A percentile compares a stretch with the other conserved stretches of the same genome.
phyloP scores from a whole-genome alignment of 2,888 invertebrate genomes.

The Philonicus albiceps region DNA sequence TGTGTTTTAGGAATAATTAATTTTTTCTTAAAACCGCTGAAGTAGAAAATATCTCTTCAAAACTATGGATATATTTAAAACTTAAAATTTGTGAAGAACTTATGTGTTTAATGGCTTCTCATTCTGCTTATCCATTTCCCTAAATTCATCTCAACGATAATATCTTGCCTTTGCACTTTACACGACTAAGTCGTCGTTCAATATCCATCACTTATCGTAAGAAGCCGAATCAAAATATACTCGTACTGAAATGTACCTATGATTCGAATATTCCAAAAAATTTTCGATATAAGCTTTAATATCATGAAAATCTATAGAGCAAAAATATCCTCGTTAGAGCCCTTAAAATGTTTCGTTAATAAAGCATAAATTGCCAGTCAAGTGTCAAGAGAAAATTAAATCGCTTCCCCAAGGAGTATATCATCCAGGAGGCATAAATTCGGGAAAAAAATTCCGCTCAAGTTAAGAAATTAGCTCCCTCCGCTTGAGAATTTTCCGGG shows the following conservation, averaged over 20 bases:
- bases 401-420: constrained; percentile 20
- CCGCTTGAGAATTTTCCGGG: not conserved
- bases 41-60: not conserved
- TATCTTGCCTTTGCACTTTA: not conserved
- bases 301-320: not conserved
- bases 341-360: not conserved
- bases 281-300: not conserved
- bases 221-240: not conserved
- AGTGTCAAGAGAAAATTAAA: constrained; percentile 26
- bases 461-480: not conserved
- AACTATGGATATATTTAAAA: not conserved
- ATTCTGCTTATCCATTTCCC: not conserved
- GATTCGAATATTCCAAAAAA: not conserved
- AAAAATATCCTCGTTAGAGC: not conserved
- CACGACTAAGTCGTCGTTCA: not conserved
- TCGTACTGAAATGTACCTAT: not conserved
- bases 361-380: constrained; percentile 24
- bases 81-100: not conserved
- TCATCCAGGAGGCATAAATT: not conserved
- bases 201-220: not conserved
- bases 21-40: too few relatives aligned
- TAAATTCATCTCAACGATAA: not conserved
- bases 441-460: not conserved
- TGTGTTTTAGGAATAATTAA: too few relatives aligned
- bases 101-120: not conserved